Evolutionary conservation across 2,888 invertebrate species (phyloP).

Genomic region (Halictus quadricinctus): DNA sequence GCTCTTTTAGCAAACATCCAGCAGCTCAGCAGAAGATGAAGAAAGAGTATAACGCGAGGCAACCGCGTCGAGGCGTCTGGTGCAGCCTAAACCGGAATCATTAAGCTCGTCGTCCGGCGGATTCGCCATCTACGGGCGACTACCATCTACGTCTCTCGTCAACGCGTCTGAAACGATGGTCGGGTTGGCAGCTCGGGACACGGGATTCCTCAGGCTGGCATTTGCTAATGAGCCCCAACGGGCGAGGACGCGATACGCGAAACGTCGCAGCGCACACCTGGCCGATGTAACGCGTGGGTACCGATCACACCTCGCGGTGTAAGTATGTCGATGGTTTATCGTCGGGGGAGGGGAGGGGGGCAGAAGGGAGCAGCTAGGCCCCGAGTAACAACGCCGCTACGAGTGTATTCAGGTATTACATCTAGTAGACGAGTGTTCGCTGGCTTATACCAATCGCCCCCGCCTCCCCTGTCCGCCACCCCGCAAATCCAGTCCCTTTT

Average conservation of each 20-base stretch:
- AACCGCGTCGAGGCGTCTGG: background rate
- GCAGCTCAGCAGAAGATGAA: background rate
- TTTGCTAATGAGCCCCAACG: constrained; percentile 53
- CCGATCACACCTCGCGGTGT: constrained; percentile 62
- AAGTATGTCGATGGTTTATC: constrained; percentile 68
- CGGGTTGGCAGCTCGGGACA: constrained; percentile 19
- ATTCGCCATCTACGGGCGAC: constrained; percentile 32
- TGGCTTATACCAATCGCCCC: constrained; percentile 69
- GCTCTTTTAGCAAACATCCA: background rate
- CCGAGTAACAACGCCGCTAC: constrained; percentile 71
- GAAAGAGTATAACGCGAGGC: background rate
- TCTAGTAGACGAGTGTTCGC: constrained; percentile 75
- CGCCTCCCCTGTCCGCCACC: constrained; percentile 59
- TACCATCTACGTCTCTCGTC: constrained; percentile 17
- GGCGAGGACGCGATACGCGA: constrained; percentile 39
- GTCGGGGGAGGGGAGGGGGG: background rate
- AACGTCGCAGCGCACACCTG: constrained; percentile 53
- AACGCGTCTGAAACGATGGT: constrained; percentile 22
- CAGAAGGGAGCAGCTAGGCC: constrained; percentile 18
- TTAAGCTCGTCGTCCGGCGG: constrained; percentile 22
- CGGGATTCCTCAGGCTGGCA: constrained; percentile 38
- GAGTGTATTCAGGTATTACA: constrained; percentile 79
- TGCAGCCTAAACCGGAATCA: constrained; percentile 15
- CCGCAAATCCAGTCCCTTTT: constrained; percentile 73
- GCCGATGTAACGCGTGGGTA: constrained; percentile 62